A percentile compares a stretch with the other conserved stretches of the same genome.
Conservation (phyloP, 2,888 invertebrate species). For the Ophion ellenae region DNA sequence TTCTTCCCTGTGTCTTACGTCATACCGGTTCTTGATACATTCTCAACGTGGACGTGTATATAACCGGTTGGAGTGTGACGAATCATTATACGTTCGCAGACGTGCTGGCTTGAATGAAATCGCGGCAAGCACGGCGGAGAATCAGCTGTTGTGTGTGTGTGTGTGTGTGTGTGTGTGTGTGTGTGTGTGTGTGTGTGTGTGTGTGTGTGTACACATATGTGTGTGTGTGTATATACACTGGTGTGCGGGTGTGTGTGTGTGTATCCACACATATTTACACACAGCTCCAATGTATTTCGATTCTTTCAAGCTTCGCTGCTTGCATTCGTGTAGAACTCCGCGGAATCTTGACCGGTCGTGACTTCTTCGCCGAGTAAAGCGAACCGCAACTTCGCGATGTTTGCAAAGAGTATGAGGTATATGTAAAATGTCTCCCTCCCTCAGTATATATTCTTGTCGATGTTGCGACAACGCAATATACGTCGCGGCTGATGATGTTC, state of each 20-base stretch:
- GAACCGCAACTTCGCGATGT: conserved; percentile 3
- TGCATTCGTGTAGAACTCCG: conserved; percentile 49
- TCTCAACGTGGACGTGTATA: conserved; percentile 14
- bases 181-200: too few species aligned
- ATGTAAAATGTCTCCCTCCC: neutral
- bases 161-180: too few species aligned
- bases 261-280: neutral
- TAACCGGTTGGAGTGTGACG: conserved; percentile 1
- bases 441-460: conserved; percentile 4
- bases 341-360: conserved; percentile 70
- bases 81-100: conserved; percentile 12
- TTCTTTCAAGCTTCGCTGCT: neutral
- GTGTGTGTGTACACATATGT: too few species aligned
- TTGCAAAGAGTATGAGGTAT: neutral
- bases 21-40: conserved; percentile 14
- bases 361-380: conserved; percentile 63
- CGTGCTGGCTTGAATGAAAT: conserved; percentile 24
- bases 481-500: neutral
- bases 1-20: conserved; percentile 15
- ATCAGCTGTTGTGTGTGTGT: too few species aligned
- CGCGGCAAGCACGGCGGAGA: too few species aligned
- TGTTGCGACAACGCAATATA: conserved; percentile 39
- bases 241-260: too few species aligned
- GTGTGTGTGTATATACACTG: too few species aligned
- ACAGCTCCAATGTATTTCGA: too few species aligned